These are phyloP conservation scores for Allacma fusca DNA, from an alignment of 2,888 invertebrate species.

Conservation along the genomic window DNA sequence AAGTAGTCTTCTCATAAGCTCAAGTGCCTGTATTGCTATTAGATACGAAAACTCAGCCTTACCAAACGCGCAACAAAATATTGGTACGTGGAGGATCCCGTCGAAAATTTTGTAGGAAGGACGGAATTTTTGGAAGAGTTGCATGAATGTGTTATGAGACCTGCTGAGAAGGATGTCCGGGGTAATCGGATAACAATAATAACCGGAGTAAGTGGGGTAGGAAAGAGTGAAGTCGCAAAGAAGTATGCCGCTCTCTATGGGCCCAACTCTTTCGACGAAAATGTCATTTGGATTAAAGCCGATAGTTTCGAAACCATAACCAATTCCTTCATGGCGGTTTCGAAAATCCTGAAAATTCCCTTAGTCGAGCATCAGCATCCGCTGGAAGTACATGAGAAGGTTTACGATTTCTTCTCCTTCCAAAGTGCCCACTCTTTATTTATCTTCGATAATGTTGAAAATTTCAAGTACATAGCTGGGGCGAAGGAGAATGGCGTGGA, in stretches of 20 bases:
- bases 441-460: constrained; percentile 3
- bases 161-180: background rate
- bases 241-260: background rate
- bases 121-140: background rate
- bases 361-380: background rate
- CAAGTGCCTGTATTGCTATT: no score
- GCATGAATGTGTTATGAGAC: background rate
- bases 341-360: background rate
- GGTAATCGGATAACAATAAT: background rate
- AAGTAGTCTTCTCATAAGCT: no score
- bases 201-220: background rate
- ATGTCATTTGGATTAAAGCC: background rate
- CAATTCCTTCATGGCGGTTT: background rate
- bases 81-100: background rate
- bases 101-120: background rate
- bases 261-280: background rate
- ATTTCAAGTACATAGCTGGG: background rate
- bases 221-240: constrained; percentile 21
- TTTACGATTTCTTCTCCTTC: background rate
- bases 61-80: no score
- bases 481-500: background rate
- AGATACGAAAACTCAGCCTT: no score
- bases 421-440: background rate
- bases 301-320: constrained; percentile 5
- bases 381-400: background rate